Evolutionary conservation across 2,113 vertebrate species (phyloP).

Genomic region (Dasyurus viverrinus): DNA sequence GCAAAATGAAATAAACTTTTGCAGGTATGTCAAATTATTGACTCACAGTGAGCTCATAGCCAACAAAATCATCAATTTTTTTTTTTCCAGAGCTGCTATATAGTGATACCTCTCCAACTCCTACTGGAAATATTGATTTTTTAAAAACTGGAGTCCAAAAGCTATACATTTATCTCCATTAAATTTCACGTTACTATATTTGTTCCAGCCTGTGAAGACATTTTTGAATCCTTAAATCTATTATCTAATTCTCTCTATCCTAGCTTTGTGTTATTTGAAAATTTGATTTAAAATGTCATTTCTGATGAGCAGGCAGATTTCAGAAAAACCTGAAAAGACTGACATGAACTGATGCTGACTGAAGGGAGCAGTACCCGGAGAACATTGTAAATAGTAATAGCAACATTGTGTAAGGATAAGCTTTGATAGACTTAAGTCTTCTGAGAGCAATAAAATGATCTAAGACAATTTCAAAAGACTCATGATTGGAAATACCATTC

Average conservation of each 20-base stretch:
- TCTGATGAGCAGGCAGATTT: no score
- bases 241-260: not conserved
- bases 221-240: not conserved
- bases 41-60: not conserved
- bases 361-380: no score
- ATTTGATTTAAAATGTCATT: not conserved
- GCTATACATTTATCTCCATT: not conserved
- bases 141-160: not conserved
- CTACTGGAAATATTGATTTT: not conserved
- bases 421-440: no score
- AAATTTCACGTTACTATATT: not conserved
- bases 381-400: no score
- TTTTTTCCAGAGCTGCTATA: not conserved
- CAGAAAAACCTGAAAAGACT: no score
- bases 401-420: no score
- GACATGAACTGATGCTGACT: no score
- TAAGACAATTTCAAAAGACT: no score
- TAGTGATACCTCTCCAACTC: not conserved
- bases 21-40: not conserved
- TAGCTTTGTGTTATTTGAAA: not conserved
- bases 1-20: not conserved
- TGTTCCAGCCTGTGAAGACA: not conserved
- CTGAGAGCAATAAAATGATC: no score
- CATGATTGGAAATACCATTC: no score
- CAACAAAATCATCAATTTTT: not conserved